phyloP scores from a whole-genome alignment of 2,888 invertebrate species.

The Galeruca laticollis region DNA sequence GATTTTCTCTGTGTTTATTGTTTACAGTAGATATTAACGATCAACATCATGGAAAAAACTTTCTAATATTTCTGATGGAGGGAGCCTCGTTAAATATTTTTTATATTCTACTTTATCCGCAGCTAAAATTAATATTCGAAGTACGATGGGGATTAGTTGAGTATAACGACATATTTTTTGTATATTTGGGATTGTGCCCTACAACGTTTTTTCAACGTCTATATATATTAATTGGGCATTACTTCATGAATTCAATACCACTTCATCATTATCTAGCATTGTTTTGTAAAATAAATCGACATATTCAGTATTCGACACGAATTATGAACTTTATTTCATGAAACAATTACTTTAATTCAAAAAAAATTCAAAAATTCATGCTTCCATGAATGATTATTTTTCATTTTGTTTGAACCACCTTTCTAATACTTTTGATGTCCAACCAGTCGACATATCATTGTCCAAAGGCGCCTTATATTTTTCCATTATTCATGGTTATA shows the following conservation, averaged over 20 bases:
- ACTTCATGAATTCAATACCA: too few relatives aligned
- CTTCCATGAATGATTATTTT: background rate
- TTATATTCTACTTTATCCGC: background rate
- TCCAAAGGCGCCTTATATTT: background rate
- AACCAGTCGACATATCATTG: background rate
- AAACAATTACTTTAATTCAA: too few relatives aligned
- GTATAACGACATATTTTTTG: background rate
- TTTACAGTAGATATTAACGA: too few relatives aligned
- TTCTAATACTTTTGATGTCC: background rate
- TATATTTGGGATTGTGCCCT: background rate
- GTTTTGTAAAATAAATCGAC: too few relatives aligned
- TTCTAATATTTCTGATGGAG: too few relatives aligned
- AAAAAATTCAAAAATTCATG: too few relatives aligned
- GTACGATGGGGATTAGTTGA: background rate
- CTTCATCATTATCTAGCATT: too few relatives aligned
- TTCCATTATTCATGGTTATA: background rate
- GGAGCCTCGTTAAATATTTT: too few relatives aligned
- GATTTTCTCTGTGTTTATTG: too few relatives aligned
- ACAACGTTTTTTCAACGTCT: background rate
- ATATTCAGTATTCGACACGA: too few relatives aligned
- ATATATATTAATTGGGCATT: background rate
- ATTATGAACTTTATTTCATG: too few relatives aligned
- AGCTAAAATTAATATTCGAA: background rate
- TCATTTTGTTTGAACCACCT: background rate
- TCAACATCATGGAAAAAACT: too few relatives aligned